Base-by-base conservation (phyloP, 2,888 invertebrate species). In the Ochropleura plecta region DNA sequence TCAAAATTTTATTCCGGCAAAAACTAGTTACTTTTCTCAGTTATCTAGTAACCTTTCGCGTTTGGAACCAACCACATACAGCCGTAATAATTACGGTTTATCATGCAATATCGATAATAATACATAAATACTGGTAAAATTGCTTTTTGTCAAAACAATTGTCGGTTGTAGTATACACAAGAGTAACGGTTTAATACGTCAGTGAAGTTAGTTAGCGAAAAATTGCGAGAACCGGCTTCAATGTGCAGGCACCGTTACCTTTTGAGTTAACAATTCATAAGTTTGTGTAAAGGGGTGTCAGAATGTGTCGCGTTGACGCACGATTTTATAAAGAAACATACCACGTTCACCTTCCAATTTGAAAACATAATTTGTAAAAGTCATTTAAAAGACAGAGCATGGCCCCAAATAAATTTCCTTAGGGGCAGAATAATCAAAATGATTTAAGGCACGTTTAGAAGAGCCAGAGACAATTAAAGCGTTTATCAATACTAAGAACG, bases 161-260 rank as follows among this genome's bases (percentile, higher is more conserved):
- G 18, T 59, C 69, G 49, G 51, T 77, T 62, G 51, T 70, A 70
- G 64, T 49, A 62, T 40, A 63, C n/a, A 62, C 40, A 76, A 71
- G 80, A 85, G 67, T 71, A 88, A 82, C 89, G 76, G 88, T 66
- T n/a, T 30, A 66, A 64, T 60, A 78, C 59, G 78, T 85, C 82
- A 81, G 78, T 67, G 49, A 79, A 55, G 80, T 80, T 84, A 81
- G 82, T 87, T 80, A 83, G 78, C 79, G 82, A 86, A 86, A 85
- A 78, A 86, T 81, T 85, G 84, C 86, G 71, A 84, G 77, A 89
- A 86, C 87, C 88, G 90, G 86, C 83, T 90, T 63, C 79, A 48
- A 88, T 88, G 88, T 80, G 60, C 87, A 79, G 60, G 57, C 59
- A 89, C 90, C 90, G 89, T 89, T 90, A 90, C 86, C 74, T 85